Evolutionary conservation across 2,888 invertebrate genomes (phyloP).

Genomic region (Drosophila prolongata): DNA sequence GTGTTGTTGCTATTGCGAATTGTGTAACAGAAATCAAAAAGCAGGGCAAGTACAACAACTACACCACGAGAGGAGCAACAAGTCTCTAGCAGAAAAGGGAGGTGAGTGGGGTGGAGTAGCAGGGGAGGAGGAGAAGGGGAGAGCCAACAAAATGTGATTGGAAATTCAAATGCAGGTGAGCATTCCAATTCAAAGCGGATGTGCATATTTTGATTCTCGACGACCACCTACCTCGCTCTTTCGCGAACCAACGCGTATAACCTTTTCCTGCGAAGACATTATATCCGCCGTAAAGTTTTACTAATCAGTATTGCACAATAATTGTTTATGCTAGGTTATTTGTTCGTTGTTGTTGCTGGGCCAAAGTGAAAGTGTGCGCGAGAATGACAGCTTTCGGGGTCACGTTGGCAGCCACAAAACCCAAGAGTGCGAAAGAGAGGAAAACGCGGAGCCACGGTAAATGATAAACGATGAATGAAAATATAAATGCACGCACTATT

Average conservation of each 20-base stretch:
- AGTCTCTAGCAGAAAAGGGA: constrained; percentile 71
- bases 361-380: constrained; percentile 38
- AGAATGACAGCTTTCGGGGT: constrained; percentile 48
- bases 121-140: not conserved
- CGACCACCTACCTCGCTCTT: constrained; percentile 90
- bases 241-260: constrained; percentile 91
- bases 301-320: constrained; percentile 69
- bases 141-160: constrained; percentile 51
- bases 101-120: constrained; percentile 3
- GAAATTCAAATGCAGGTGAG: constrained; percentile 67
- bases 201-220: constrained; percentile 28
- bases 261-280: constrained; percentile 82
- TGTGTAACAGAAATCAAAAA: constrained; percentile 73
- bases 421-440: constrained; percentile 11
- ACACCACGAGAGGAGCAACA: constrained; percentile 62
- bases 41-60: constrained; percentile 32
- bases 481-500: constrained; percentile 50
- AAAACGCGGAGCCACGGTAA: not conserved
- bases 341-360: constrained; percentile 21
- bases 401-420: constrained; percentile 24
- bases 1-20: constrained; percentile 49
- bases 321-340: constrained; percentile 38
- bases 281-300: constrained; percentile 34
- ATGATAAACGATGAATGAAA: constrained; percentile 66
- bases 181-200: constrained; percentile 47